Evolutionary conservation across 2,797 vertebrate species (phyloP).

Genomic region (Scolopax bukidnonensis): DNA sequence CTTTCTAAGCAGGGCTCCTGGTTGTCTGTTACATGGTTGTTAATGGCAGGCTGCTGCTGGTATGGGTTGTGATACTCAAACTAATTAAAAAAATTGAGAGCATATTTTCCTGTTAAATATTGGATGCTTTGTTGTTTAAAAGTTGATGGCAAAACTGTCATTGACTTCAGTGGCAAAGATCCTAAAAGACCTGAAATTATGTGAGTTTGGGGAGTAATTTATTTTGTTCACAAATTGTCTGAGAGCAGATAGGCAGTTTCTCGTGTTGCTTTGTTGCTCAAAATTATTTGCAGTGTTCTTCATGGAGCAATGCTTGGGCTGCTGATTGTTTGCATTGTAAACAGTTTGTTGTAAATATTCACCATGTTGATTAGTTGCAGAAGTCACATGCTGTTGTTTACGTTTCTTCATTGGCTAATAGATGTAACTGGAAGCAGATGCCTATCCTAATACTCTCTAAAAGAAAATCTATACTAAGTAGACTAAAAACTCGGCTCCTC

Average conservation of each 20-base stretch:
- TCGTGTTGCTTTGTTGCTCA: constrained; percentile 34
- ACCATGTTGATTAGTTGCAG: constrained; percentile 47
- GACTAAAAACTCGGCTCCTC: not conserved
- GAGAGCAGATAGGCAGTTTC: constrained; percentile 62
- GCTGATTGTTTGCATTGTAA: constrained; percentile 62
- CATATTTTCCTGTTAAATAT: constrained; percentile 6
- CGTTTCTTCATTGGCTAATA: constrained; percentile 29
- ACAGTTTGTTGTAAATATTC: constrained; percentile 67
- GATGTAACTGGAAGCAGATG: constrained; percentile 60
- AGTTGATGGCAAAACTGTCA: constrained; percentile 36
- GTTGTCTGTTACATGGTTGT: not conserved
- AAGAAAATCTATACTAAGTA: constrained; percentile 34
- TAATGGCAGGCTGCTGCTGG: not conserved
- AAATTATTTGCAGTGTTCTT: constrained; percentile 69
- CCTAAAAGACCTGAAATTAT: constrained; percentile 55
- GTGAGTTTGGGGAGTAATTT: constrained; percentile 50
- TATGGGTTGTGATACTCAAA: not conserved
- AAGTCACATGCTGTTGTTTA: constrained; percentile 41
- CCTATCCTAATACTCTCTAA: not conserved
- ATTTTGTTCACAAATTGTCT: constrained; percentile 56
- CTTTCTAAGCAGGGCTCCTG: not conserved
- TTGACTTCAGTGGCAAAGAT: constrained; percentile 49
- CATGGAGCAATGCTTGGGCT: constrained; percentile 50
- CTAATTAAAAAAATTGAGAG: not conserved
- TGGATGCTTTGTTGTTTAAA: constrained; percentile 11